Percentiles rank a stretch among this genome's conserved stretches.
phyloP scores from a whole-genome alignment of 2,113 vertebrate genomes.

The Rostratula benghalensis region DNA sequence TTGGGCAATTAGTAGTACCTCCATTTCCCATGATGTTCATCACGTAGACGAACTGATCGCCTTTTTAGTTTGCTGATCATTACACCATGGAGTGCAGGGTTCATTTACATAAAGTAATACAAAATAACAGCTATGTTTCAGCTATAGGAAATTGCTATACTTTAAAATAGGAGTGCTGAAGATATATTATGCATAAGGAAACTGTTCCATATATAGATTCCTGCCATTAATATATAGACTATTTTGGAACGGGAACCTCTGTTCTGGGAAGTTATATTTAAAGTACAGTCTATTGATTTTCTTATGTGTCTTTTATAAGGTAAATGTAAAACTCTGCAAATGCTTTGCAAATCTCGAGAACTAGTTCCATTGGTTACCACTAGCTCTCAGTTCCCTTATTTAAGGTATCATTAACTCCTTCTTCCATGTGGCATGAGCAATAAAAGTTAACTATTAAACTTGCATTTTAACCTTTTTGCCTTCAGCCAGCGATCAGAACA shows the following conservation, averaged over 20 bases:
- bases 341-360: background rate
- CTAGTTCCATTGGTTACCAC: background rate
- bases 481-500: conserved; percentile 35
- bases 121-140: background rate
- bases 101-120: background rate
- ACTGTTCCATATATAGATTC: background rate
- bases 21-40: background rate
- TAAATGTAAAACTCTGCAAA: background rate
- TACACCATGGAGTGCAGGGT: background rate
- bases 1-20: background rate
- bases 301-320: background rate
- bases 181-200: background rate
- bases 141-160: background rate
- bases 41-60: background rate
- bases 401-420: conserved; percentile 39
- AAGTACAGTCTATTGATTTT: background rate
- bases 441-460: conserved; percentile 80
- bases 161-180: background rate
- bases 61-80: background rate
- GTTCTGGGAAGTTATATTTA: background rate
- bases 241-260: background rate
- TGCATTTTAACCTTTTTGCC: conserved; percentile 58
- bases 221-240: background rate
- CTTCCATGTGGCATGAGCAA: conserved; percentile 50
- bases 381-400: background rate